A percentile compares a stretch with the other conserved stretches of the same genome.
Conservation (phyloP, 2,888 invertebrate genomes). For the Panorpa germanica region DNA sequence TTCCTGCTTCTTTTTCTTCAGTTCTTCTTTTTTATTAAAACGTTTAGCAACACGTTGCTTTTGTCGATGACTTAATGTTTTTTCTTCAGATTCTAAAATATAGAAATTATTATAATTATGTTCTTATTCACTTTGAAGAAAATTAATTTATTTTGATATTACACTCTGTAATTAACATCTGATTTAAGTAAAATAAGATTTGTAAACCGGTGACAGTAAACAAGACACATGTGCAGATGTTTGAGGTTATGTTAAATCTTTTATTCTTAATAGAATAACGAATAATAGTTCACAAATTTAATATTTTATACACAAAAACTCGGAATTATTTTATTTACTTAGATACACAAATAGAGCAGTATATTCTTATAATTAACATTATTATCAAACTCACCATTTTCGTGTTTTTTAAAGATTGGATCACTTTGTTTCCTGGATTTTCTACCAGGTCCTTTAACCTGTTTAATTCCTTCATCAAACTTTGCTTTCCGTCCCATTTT, state of each 20-base stretch:
- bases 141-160: slow-evolving; percentile 7
- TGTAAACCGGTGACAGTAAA: too few species aligned
- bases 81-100: slow-evolving; percentile 29
- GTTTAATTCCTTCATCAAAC: slow-evolving; percentile 45
- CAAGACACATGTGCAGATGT: too few species aligned
- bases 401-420: slow-evolving; percentile 44
- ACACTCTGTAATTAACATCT: slow-evolving; percentile 5
- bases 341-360: slow-evolving; percentile 6
- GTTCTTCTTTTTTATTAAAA: slow-evolving; percentile 29
- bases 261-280: too few species aligned
- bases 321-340: neutral
- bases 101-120: neutral
- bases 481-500: slow-evolving; percentile 77
- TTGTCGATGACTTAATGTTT: slow-evolving; percentile 47
- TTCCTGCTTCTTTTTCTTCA: slow-evolving; percentile 13
- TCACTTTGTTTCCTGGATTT: slow-evolving; percentile 76
- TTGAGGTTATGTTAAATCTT: too few species aligned
- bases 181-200: slow-evolving; percentile 6
- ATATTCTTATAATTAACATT: too few species aligned
- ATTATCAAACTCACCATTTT: slow-evolving; percentile 24
- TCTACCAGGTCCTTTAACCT: slow-evolving; percentile 67
- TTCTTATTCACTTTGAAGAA: slow-evolving; percentile 10
- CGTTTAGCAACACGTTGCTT: slow-evolving; percentile 46
- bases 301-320: too few species aligned
- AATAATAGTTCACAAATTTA: too few species aligned